Evolutionary conservation across 1,140 invertebrate genomes (phyloP), one percentile per base, ranked within the genome.

Genomic region (Scaptodrosophila lebanonensis): DNA sequence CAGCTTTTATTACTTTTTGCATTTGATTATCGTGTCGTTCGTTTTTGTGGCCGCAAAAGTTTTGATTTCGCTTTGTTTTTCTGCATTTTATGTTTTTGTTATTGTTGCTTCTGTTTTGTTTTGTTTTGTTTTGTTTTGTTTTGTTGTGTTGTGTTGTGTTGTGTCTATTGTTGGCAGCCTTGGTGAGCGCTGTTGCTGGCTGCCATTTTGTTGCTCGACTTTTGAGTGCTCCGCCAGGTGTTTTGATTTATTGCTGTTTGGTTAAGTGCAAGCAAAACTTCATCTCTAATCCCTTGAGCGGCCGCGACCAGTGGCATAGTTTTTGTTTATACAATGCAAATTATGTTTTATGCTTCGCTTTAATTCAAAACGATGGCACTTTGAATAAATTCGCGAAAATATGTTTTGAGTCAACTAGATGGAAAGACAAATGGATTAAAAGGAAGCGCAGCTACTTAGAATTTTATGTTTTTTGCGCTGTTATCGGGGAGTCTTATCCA

Each of bases 191-290:
- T 53, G 48, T 53, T 45, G 42, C 32, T n/a, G n/a, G n/a, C n/a
- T n/a, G 12, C 60, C 52, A 32, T 73, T 69, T 54, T 53, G 54
- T 52, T 47, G 20, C 22, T 44, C 39, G 39, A 25, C 44, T 51
- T 44, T 61, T 66, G 51, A 77, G 73, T 42, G 72, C 43, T 51
- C 48, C 51, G 53, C 52, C 59, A 68, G 69, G 75, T 79, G 69
- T 69, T 82, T 66, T 82, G 73, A 79, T 79, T 79, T 79, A 79
- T 73, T 73, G 75, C 65, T 60, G 60, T 61, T 79, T 79, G 75
- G 75, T 79, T 69, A 79, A 73, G 60, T 79, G 69, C 68, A 66
- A 38, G 54, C 35, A 61, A 62, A 71, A 73, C 68, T 73, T 79
- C 64, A 79, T 82, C 82, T 73, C 58, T 67, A 71, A 68, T 48